These are phyloP conservation scores for Stenopsyche tienmushanensis DNA, from an alignment of 1,140 invertebrate species.

Conservation along the genomic window DNA sequence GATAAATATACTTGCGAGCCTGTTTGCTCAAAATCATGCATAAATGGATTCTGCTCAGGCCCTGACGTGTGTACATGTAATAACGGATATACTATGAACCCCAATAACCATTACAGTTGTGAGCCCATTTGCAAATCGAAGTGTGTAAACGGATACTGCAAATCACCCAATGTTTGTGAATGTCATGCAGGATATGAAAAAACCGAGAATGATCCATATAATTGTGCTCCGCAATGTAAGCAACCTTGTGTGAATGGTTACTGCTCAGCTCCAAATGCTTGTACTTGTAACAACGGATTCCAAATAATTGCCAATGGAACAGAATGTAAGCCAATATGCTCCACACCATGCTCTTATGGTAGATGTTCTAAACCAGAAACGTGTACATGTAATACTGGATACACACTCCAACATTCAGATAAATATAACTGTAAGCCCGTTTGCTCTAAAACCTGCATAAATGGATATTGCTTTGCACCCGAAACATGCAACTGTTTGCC, in stretches of 20 bases:
- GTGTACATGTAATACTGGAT: constrained; percentile 59
- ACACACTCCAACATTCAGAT: constrained; percentile 28
- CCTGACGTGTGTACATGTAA: constrained; percentile 11
- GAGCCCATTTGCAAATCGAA: constrained; percentile 34
- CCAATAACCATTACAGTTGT: constrained; percentile 39
- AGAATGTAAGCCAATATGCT: constrained; percentile 48
- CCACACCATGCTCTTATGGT: constrained; percentile 51
- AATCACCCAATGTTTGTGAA: constrained; percentile 32
- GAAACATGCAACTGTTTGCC: neutral
- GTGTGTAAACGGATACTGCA: constrained; percentile 54
- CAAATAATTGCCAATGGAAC: neutral
- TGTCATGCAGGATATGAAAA: neutral
- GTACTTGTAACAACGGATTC: constrained; percentile 47
- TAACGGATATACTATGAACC: constrained; percentile 3
- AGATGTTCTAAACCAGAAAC: constrained; percentile 52
- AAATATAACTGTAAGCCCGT: constrained; percentile 53
- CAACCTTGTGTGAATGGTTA: constrained; percentile 46
- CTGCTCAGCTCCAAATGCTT: constrained; percentile 47
- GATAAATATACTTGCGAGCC: constrained; percentile 44
- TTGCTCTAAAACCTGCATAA: constrained; percentile 42
- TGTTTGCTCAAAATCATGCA: constrained; percentile 42
- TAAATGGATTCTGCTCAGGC: constrained; percentile 24
- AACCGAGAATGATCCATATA: neutral
- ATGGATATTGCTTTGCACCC: constrained; percentile 46
- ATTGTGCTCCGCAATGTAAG: neutral